These are phyloP conservation scores for Anoura caudifer DNA, from an alignment of 2,113 vertebrate genomes.

Conservation along the genomic window DNA sequence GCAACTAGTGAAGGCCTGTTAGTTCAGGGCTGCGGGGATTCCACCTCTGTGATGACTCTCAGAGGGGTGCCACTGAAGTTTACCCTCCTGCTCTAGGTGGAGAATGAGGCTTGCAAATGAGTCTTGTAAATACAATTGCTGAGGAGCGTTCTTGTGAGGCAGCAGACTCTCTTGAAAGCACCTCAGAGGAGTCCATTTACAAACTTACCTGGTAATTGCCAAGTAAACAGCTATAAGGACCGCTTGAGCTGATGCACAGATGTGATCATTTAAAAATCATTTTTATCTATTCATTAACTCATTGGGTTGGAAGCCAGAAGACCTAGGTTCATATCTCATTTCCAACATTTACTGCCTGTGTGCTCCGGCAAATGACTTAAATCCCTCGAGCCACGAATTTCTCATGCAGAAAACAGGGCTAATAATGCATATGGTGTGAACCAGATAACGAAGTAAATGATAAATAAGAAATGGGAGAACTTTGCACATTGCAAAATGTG, in stretches of 20 bases:
- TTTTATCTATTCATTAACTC: background rate
- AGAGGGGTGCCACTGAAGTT: background rate
- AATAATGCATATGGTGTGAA: background rate
- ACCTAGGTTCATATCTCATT: background rate
- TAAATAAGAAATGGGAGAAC: background rate
- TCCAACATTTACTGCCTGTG: background rate
- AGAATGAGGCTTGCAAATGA: background rate
- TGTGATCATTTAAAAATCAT: background rate
- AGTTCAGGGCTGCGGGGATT: background rate
- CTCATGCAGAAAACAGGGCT: background rate
- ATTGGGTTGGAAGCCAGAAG: background rate
- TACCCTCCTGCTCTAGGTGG: background rate
- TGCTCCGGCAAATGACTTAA: background rate
- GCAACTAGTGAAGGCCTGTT: rapidly evolving
- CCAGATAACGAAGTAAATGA: background rate
- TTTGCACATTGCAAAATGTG: background rate
- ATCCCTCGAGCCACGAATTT: background rate
- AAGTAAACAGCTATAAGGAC: background rate
- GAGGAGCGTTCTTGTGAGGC: background rate
- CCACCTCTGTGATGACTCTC: background rate
- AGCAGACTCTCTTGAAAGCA: background rate
- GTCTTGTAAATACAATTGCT: background rate
- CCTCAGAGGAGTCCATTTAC: background rate
- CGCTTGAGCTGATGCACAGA: background rate
- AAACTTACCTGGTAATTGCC: background rate